Evolutionary conservation across 2,797 vertebrate species (phyloP), one percentile per base, ranked within the genome.

Genomic region (Tympanoctomys barrerae): DNA sequence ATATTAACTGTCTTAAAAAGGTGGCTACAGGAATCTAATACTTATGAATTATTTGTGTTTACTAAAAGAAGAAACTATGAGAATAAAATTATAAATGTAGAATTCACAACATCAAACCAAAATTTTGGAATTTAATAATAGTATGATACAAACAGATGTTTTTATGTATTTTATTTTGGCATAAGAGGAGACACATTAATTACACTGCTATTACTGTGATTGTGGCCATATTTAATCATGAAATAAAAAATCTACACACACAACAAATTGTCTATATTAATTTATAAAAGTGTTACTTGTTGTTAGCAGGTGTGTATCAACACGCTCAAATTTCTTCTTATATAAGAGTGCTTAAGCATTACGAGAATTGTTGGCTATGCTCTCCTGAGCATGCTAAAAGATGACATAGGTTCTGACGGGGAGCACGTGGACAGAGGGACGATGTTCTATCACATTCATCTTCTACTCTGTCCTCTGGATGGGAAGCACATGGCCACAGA

Each of bases 101-200:
- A 88, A 52, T 73, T 10, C 81, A 31, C 54, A 77, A 81, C 78
- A 73, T 81, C 24, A 78, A 85, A 90, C 19, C 49, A 10, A 92
- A 90, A 49, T 52, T 90, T 7, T 93, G 8, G 85, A 87, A 95
- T 61, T 75, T 94, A 57, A 87, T 80, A 80, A 86, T 0, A 84
- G 4, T 28, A 57, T 46, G 24, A 85, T 21, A 22, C 54, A 85
- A 91, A 33, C 8, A 77, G 59, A 86, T 94, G 13, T 3, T 71
- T 33, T 79, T 71, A 57, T 11, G 80, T 52, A 91, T 83, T 94
- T 91, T 73, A 57, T 36, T 62, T 26, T 77, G 75, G 5, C 22
- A 0, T 46, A 90, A 93, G 33, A 36, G 46, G 85, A 96, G 11
- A 68, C 6, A 52, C 4, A 77, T 81, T 80, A 79, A 90, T 93